These are phyloP conservation scores for Danaus chrysippus DNA, from an alignment of 2,888 invertebrate genomes.

Conservation along the genomic window DNA sequence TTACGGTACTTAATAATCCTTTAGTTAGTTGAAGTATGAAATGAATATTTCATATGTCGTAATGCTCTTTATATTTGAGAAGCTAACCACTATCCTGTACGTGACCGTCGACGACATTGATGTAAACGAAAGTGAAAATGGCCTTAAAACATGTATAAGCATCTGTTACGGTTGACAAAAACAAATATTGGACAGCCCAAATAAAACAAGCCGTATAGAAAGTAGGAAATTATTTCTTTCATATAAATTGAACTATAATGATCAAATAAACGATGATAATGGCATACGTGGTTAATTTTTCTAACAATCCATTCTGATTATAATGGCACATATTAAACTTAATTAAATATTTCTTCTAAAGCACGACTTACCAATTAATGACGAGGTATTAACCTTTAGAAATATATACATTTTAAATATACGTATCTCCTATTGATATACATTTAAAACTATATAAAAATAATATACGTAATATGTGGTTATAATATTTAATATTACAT, in stretches of 20 bases:
- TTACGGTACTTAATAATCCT: neutral
- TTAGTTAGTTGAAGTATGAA: neutral
- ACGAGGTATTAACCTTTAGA: no score
- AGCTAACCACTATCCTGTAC: conserved; percentile 11
- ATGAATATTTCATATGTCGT: neutral
- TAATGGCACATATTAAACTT: no score
- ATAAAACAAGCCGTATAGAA: conserved; percentile 52
- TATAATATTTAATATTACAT: neutral
- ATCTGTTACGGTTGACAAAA: conserved; percentile 58
- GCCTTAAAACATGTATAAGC: conserved; percentile 63
- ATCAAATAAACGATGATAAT: neutral
- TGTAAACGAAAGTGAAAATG: conserved; percentile 66
- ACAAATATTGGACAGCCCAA: conserved; percentile 56
- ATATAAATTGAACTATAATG: conserved; percentile 1
- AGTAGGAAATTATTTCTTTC: conserved; percentile 37
- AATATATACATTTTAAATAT: no score
- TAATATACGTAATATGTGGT: neutral
- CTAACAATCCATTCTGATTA: no score
- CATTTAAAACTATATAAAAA: no score
- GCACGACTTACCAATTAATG: no score
- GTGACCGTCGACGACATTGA: conserved; percentile 30
- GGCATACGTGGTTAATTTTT: no score
- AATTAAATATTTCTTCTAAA: no score
- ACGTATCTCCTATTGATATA: no score
- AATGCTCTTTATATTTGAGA: neutral